Evolutionary conservation across 2,113 vertebrate species (phyloP).

Genomic region (Mystacornis crossleyi): DNA sequence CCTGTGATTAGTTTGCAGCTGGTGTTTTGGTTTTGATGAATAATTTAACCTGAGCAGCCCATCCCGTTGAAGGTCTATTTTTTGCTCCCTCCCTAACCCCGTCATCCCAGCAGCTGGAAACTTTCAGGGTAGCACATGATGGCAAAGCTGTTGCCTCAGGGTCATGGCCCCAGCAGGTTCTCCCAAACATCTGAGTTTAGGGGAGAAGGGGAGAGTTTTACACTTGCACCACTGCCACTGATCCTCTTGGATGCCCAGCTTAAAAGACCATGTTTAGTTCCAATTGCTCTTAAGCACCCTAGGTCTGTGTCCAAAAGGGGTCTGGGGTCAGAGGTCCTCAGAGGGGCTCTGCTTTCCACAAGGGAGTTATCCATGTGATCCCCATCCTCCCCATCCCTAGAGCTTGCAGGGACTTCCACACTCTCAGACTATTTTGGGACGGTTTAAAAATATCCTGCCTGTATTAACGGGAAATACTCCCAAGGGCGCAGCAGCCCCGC

Average conservation of each 20-base stretch:
- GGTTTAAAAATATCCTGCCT: constrained; percentile 48
- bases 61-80: background rate
- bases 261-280: background rate
- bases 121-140: fast-evolving
- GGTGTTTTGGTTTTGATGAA: background rate
- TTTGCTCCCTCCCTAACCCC: background rate
- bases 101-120: background rate
- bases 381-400: background rate
- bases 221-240: background rate
- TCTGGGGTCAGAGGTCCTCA: background rate
- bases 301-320: background rate
- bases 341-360: background rate
- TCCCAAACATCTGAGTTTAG: background rate
- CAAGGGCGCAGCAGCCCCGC: background rate
- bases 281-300: background rate
- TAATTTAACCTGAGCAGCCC: background rate
- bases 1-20: background rate
- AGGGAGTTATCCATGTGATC: background rate
- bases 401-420: background rate
- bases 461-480: background rate
- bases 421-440: constrained; percentile 45
- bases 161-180: background rate
- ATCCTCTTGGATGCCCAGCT: background rate
- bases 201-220: background rate
- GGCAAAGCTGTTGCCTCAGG: background rate